Evolutionary conservation across 1,140 invertebrate genomes (phyloP).

Genomic region (Aphis gossypii): DNA sequence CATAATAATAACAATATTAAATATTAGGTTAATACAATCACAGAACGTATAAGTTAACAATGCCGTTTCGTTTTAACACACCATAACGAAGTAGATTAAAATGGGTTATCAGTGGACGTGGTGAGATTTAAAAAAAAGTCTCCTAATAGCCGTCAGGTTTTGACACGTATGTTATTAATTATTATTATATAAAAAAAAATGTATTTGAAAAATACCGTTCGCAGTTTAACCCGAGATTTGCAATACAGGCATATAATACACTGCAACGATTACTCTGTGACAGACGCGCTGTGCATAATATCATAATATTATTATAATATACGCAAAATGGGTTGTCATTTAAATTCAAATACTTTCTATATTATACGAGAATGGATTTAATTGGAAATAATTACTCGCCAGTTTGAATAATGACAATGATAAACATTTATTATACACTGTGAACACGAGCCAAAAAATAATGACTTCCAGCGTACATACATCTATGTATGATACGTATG

Average conservation of each 20-base stretch:
- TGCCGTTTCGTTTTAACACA: not conserved
- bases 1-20: not conserved
- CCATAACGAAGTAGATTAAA: not conserved
- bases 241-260: not conserved
- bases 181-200: not conserved
- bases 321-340: not conserved
- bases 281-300: not conserved
- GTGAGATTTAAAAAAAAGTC: not conserved
- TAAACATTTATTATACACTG: not conserved
- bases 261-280: not conserved
- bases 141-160: not conserved
- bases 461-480: not conserved
- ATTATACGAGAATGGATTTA: not conserved
- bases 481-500: not conserved
- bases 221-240: not conserved
- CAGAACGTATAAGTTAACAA: not conserved
- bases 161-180: constrained; percentile 1
- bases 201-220: not conserved
- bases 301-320: not conserved
- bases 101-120: not conserved
- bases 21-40: not conserved
- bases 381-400: not conserved
- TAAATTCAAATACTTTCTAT: not conserved
- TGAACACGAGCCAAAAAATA: not conserved
- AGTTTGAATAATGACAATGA: not conserved